A percentile compares a stretch with the other conserved stretches of the same genome.
Conservation (phyloP, 2,797 vertebrate genomes). For the Coilia nasus region DNA sequence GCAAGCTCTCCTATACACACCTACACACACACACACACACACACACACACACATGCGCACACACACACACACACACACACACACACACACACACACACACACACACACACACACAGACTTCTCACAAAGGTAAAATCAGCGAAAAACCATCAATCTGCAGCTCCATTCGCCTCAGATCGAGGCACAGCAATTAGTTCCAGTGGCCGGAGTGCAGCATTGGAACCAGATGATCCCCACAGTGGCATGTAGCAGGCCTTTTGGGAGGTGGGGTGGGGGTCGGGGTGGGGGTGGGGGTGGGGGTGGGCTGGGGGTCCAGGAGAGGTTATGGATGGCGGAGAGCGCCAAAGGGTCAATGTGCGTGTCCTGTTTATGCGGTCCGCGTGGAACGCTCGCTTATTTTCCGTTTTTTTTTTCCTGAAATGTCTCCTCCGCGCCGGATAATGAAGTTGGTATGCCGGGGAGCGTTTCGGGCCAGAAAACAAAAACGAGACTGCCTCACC, state of each 20-base stretch:
- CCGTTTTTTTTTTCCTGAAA: constrained; percentile 53
- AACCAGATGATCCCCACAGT: constrained; percentile 73
- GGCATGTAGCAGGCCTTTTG: constrained; percentile 42
- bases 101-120: constrained; percentile 8
- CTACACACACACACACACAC: background rate
- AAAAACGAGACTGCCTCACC: background rate
- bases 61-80: constrained; percentile 18
- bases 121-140: constrained; percentile 2
- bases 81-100: background rate
- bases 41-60: background rate
- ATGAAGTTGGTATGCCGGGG: constrained; percentile 56
- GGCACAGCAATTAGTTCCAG: constrained; percentile 75
- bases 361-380: constrained; percentile 46
- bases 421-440: constrained; percentile 38
- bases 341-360: constrained; percentile 47
- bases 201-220: constrained; percentile 69
- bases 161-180: constrained; percentile 64
- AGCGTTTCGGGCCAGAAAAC: constrained; percentile 35
- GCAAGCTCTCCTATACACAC: background rate
- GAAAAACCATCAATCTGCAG: constrained; percentile 66
- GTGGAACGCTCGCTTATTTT: constrained; percentile 57
- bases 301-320: background rate
- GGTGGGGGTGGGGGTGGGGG: no score
- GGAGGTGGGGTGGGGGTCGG: no score
- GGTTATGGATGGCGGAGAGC: constrained; percentile 48